A percentile compares a stretch with the other conserved stretches of the same genome.
Evolutionary conservation across 1,140 invertebrate species (phyloP).

Genomic region (Bombus huntii): DNA sequence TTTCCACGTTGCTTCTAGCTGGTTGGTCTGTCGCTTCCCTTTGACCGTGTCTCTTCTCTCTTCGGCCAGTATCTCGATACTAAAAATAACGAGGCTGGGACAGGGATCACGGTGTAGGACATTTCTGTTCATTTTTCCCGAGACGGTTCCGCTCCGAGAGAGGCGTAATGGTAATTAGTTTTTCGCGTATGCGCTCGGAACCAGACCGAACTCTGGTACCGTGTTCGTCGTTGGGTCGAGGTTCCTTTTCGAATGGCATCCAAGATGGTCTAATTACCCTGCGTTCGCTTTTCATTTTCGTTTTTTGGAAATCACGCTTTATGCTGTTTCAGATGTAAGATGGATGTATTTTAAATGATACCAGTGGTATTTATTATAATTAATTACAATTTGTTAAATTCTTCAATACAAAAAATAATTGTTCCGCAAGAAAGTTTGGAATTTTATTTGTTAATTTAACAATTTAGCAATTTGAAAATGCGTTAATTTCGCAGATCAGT

Average conservation of each 20-base stretch:
- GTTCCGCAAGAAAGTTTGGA: neutral
- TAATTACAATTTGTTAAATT: neutral
- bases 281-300: neutral
- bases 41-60: constrained; percentile 9
- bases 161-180: constrained; percentile 51
- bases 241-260: neutral
- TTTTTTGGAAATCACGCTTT: neutral
- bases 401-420: neutral
- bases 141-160: constrained; percentile 14
- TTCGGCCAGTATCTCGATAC: constrained; percentile 23
- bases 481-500: too few species aligned
- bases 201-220: neutral
- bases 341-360: neutral
- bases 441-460: neutral
- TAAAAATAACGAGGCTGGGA: constrained; percentile 40
- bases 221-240: neutral
- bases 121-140: constrained; percentile 37
- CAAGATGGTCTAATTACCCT: neutral
- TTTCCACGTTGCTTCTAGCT: constrained; percentile 11
- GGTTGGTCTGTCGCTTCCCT: constrained; percentile 7
- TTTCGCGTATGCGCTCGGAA: neutral
- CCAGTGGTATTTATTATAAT: neutral
- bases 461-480: neutral
- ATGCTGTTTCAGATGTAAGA: neutral
- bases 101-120: constrained; percentile 16